Percentiles rank a stretch among this genome's conserved stretches.
Evolutionary conservation across 2,113 vertebrate genomes (phyloP).

Genomic region (Calonectris borealis): DNA sequence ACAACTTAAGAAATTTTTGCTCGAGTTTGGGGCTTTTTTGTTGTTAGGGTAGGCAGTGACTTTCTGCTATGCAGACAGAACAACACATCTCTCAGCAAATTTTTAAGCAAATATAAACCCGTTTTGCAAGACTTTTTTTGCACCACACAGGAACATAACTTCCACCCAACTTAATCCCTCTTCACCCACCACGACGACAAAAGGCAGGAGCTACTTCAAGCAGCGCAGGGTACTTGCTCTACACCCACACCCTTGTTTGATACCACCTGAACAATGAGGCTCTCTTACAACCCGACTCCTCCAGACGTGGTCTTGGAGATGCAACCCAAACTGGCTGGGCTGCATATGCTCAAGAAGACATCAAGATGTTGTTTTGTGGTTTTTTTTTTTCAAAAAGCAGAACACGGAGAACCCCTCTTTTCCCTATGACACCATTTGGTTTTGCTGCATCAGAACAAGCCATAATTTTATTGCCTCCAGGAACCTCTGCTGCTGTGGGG

Average conservation of each 20-base stretch:
- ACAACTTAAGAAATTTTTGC: neutral
- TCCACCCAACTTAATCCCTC: neutral
- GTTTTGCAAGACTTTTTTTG: neutral
- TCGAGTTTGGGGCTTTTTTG: neutral
- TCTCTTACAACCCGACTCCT: neutral
- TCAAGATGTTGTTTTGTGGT: neutral
- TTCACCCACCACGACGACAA: neutral
- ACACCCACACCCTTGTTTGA: neutral
- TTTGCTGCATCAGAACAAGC: neutral
- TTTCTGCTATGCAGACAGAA: neutral
- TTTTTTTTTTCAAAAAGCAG: neutral
- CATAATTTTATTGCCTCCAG: neutral
- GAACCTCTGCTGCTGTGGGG: fast-evolving
- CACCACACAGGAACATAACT: neutral
- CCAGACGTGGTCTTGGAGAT: neutral
- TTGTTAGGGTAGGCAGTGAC: neutral
- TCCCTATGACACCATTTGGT: neutral
- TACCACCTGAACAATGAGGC: neutral
- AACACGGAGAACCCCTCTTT: neutral
- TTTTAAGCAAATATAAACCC: neutral
- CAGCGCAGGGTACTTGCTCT: neutral
- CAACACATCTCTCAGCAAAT: fast-evolving
- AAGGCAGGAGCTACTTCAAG: neutral
- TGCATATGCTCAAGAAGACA: neutral
- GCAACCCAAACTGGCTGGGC: neutral